Evolutionary conservation across 2,797 vertebrate genomes (phyloP).

Genomic region (Sebastes iracundus): DNA sequence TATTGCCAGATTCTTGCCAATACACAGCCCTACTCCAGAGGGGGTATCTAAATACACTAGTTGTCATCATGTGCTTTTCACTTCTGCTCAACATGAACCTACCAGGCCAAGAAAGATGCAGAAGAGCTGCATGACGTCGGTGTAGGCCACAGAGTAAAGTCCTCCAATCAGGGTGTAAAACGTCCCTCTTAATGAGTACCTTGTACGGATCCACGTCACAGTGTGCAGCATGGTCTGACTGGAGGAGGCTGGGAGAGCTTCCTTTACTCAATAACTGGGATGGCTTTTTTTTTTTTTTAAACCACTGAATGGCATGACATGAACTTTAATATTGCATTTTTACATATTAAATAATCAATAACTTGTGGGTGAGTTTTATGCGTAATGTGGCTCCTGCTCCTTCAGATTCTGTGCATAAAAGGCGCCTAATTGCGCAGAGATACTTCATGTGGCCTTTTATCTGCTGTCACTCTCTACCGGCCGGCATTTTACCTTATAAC

Average conservation of each 20-base stretch:
- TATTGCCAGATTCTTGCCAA: too few species aligned
- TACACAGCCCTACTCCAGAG: too few species aligned
- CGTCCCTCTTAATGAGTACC: conserved; percentile 72
- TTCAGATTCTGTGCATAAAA: conserved; percentile 28
- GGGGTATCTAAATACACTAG: not conserved
- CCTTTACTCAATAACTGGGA: conserved; percentile 21
- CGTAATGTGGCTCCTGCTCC: not conserved
- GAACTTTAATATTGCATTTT: conserved; percentile 5
- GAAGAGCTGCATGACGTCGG: conserved; percentile 97
- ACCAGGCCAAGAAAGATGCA: conserved; percentile 97
- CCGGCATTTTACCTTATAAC: conserved; percentile 18
- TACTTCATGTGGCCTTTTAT: conserved; percentile 36
- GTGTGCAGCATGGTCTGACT: conserved; percentile 14
- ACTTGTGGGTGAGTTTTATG: not conserved
- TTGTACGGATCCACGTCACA: conserved; percentile 65
- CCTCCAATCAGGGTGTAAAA: conserved; percentile 96
- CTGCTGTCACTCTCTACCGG: conserved; percentile 7
- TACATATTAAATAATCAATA: not conserved
- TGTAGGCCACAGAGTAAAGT: conserved; percentile 97
- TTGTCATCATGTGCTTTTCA: not conserved
- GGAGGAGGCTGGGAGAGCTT: conserved; percentile 24
- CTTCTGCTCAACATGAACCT: conserved; percentile 59
- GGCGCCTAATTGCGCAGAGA: conserved; percentile 8
- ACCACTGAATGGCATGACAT: not conserved
- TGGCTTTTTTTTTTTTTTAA: not conserved